Percentiles rank a stretch among this genome's conserved stretches.
These are phyloP conservation scores for Gephyroberyx darwinii DNA, from an alignment of 2,797 vertebrate genomes.

Conservation along the genomic window DNA sequence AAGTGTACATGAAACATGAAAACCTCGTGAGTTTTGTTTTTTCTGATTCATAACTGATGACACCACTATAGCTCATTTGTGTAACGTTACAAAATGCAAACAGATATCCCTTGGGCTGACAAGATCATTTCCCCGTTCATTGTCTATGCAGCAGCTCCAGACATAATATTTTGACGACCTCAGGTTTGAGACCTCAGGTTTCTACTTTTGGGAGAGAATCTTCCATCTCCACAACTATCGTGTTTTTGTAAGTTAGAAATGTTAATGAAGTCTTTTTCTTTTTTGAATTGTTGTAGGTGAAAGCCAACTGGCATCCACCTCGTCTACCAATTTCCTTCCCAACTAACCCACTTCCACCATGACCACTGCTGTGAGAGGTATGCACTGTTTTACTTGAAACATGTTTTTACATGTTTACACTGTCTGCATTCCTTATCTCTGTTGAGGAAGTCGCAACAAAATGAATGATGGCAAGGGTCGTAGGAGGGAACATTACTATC, in stretches of 20 bases:
- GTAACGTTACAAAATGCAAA: neutral
- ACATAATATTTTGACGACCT: neutral
- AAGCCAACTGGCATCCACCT: neutral
- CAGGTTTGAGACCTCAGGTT: too few species aligned
- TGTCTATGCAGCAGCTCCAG: neutral
- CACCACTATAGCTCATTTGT: too few species aligned
- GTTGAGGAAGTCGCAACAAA: conserved; percentile 4
- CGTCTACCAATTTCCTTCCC: neutral
- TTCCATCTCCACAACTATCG: neutral
- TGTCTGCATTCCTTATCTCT: neutral
- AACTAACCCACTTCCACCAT: conserved; percentile 55
- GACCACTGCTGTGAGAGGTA: conserved; percentile 76
- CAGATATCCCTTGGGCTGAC: neutral
- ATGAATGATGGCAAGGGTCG: neutral
- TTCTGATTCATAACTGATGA: neutral
- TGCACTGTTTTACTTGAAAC: neutral
- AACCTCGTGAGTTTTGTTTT: neutral
- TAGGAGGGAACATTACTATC: neutral
- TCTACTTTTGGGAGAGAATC: too few species aligned
- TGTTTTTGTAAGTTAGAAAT: neutral
- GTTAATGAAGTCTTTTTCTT: neutral
- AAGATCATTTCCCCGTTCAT: neutral
- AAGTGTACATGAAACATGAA: neutral
- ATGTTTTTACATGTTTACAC: neutral
- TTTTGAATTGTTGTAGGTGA: conserved; percentile 39